These are phyloP conservation scores for Hucho hucho DNA, from an alignment of 2,113 vertebrate species.

Conservation along the genomic window DNA sequence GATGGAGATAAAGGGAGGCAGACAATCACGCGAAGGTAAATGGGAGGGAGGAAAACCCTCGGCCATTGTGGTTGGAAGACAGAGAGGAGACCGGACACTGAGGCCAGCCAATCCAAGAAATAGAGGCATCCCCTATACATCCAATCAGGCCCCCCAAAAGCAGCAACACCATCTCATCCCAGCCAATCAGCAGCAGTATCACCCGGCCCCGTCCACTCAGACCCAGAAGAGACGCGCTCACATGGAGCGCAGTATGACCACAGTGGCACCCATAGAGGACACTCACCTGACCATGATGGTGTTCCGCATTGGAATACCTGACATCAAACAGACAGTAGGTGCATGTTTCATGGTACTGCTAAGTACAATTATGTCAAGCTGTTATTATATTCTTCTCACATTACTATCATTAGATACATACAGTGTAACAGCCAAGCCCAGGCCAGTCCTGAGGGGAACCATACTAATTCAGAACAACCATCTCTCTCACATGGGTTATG, in stretches of 20 bases:
- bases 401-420: background rate
- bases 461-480: background rate
- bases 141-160: slow-evolving; percentile 58
- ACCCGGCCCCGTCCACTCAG: slow-evolving; percentile 53
- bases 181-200: slow-evolving; percentile 61
- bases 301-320: slow-evolving; percentile 89
- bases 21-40: slow-evolving; percentile 66
- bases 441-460: slow-evolving; percentile 22
- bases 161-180: slow-evolving; percentile 49
- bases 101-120: slow-evolving; percentile 60
- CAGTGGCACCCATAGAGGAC: slow-evolving; percentile 76
- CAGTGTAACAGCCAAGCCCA: background rate
- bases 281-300: slow-evolving; percentile 85
- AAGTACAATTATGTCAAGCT: no score
- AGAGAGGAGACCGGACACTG: slow-evolving; percentile 62
- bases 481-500: no score
- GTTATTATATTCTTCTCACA: no score
- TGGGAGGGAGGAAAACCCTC: slow-evolving; percentile 69
- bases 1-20: slow-evolving; percentile 59
- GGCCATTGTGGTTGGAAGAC: slow-evolving; percentile 72
- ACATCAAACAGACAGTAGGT: slow-evolving; percentile 92
- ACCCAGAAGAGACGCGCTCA: slow-evolving; percentile 72
- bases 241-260: slow-evolving; percentile 85
- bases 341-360: background rate
- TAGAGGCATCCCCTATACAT: slow-evolving; percentile 53